Conservation (phyloP, 2,888 invertebrate species). For the Dichetophora obliterata region DNA sequence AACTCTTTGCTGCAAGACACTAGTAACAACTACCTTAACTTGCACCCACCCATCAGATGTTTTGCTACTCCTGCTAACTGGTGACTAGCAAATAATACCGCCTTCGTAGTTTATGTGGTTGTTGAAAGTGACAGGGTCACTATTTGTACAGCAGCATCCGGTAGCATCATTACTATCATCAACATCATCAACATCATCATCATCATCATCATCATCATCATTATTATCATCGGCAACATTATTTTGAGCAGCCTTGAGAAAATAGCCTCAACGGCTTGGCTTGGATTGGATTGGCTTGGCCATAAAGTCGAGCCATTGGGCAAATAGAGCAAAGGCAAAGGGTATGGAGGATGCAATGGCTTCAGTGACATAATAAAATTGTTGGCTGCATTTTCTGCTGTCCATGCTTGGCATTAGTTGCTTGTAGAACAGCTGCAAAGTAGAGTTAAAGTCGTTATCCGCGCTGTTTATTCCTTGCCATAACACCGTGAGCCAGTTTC, state of each 20-base stretch:
- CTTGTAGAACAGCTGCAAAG: not conserved
- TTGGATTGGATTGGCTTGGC: not conserved
- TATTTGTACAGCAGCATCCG: not conserved
- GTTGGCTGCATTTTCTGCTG: not conserved
- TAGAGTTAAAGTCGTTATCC: conserved; percentile 1
- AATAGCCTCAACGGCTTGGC: not conserved
- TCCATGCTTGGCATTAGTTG: not conserved
- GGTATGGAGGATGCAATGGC: not conserved
- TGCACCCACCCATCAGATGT: too few species aligned
- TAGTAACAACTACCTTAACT: not conserved
- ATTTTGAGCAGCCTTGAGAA: not conserved
- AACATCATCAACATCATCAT: not conserved
- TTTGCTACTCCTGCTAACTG: not conserved
- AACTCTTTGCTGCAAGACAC: not conserved
- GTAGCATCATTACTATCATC: not conserved
- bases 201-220: not conserved
- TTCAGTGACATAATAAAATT: not conserved
- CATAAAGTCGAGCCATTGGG: not conserved
- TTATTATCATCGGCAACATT: not conserved
- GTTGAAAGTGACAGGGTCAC: not conserved
- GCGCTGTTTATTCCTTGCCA: not conserved
- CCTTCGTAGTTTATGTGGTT: not conserved
- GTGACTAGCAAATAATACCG: not conserved
- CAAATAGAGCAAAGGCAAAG: not conserved
- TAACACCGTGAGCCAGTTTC: not conserved